Percentiles rank a stretch among this genome's conserved stretches.
phyloP scores from a whole-genome alignment of 2,888 invertebrate genomes.

The Eucera pruinosa region DNA sequence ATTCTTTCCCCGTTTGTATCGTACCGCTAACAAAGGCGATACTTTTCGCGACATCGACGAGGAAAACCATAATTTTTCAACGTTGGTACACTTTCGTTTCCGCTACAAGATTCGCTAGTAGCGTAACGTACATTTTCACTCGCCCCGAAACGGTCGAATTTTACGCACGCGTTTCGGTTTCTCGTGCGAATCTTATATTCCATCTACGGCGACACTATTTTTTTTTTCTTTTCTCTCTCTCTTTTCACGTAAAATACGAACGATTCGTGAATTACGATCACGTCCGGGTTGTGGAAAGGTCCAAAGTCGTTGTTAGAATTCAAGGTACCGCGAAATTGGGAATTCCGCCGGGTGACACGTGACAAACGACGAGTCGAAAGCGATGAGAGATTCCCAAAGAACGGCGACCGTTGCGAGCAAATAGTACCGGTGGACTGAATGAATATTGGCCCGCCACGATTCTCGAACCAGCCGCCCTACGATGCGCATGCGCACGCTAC shows the following conservation, averaged over 20 bases:
- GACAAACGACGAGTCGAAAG: background rate
- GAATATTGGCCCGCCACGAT: slow-evolving; percentile 64
- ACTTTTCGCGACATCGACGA: too few relatives aligned
- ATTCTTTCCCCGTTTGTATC: slow-evolving; percentile 1
- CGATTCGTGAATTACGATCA: slow-evolving; percentile 2
- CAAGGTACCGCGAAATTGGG: background rate
- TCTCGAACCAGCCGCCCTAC: slow-evolving; percentile 59
- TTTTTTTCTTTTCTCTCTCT: too few relatives aligned
- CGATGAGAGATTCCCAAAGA: slow-evolving; percentile 6
- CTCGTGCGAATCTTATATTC: too few relatives aligned
- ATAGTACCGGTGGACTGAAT: slow-evolving; percentile 78
- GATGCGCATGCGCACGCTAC: slow-evolving; percentile 58
- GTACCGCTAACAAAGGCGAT: background rate
- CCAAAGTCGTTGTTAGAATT: background rate
- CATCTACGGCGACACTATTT: too few relatives aligned
- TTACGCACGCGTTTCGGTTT: background rate
- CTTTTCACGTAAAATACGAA: background rate
- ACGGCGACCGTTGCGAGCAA: slow-evolving; percentile 71
- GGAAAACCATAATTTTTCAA: too few relatives aligned
- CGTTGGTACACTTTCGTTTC: too few relatives aligned
- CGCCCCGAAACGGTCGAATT: background rate
- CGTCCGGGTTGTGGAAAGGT: slow-evolving; percentile 1
- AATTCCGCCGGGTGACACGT: slow-evolving; percentile 18
- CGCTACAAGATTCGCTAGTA: background rate
- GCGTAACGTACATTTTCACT: background rate